phyloP scores from a whole-genome alignment of 2,888 invertebrate genomes.

The Thymelicus acteon region DNA sequence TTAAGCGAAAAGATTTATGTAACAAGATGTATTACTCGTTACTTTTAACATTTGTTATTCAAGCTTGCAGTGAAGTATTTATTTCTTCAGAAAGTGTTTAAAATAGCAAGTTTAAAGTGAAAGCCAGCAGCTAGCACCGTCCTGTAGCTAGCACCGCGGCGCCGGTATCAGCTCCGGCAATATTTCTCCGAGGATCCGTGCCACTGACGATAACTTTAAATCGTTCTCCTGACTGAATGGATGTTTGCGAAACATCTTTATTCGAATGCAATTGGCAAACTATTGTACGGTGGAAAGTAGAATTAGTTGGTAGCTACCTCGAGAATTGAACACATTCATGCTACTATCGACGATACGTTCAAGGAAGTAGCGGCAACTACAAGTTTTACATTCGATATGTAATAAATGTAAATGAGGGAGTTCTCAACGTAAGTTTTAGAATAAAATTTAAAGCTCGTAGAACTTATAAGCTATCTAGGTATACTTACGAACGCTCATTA shows the following conservation, averaged over 20 bases:
- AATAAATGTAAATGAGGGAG: too few species aligned
- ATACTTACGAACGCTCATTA: too few species aligned
- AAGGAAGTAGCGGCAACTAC: background rate
- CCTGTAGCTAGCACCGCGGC: background rate
- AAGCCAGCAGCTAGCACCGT: background rate
- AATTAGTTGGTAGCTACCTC: constrained; percentile 28
- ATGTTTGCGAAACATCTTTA: constrained; percentile 38
- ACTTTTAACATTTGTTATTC: background rate
- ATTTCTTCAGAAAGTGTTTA: constrained; percentile 30
- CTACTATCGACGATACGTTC: constrained; percentile 1
- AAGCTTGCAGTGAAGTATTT: background rate
- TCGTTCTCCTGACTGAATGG: constrained; percentile 35
- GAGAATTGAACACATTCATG: constrained; percentile 14
- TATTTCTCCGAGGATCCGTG: constrained; percentile 38
- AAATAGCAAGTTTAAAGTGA: constrained; percentile 34
- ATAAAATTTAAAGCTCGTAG: background rate
- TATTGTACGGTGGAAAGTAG: constrained; percentile 25
- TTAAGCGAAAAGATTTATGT: background rate
- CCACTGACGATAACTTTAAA: constrained; percentile 35
- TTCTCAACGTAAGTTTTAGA: background rate
- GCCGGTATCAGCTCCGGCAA: constrained; percentile 27
- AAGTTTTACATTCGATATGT: background rate
- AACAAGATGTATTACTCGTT: background rate
- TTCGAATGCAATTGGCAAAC: constrained; percentile 36
- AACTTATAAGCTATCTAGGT: too few species aligned